Evolutionary conservation across 2,888 invertebrate species (phyloP), one percentile per base, ranked within the genome.

Genomic region (Globia sparganii): DNA sequence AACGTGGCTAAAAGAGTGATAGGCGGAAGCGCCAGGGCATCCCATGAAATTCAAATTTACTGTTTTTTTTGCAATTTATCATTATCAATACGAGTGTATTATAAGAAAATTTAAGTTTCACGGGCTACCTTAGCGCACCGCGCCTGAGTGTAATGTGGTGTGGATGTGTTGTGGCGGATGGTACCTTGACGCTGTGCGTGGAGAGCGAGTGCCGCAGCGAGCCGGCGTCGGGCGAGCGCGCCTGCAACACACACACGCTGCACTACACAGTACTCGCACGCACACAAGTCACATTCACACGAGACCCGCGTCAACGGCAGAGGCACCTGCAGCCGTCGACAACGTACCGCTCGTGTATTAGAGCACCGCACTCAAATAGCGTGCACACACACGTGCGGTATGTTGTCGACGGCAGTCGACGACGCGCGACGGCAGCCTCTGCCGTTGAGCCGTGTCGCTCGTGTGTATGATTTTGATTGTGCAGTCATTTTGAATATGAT

Each of bases 121-220:
- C 21, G 21, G 21, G 49, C 18, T 21, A 21, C 49, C 21, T 21
- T 21, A 21, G 21, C 49, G 49, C 49, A 2, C 49, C 49, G 49
- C 49, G 6, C 8, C 4, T 11, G n/a, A 53, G 25, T 53, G 53
- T n/a, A 11, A 53, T n/a, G 53, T 25, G 25, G 53, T n/a, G 53
- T 9, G 25, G 53, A 0, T 11, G 53, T 25, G 53, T 3, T 4
- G 25, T 4, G 4, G 53, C 1, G 53, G 40, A 2, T 2, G 34
- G 74, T 94, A 98, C 98, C 98, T 98, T 98, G 92, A 98, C 97
- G 88, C 97, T 98, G 91, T 97, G 98, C 87, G 97, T 97, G 81
- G 98, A 98, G 90, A 97, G 97, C 91, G 98, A 98, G 92, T 97
- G 97, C 76, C 97, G 97, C 88, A 98, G 94, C 86, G 97, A 89